Conservation (phyloP, 2,888 invertebrate species). For the Gasteruption jaculator region DNA sequence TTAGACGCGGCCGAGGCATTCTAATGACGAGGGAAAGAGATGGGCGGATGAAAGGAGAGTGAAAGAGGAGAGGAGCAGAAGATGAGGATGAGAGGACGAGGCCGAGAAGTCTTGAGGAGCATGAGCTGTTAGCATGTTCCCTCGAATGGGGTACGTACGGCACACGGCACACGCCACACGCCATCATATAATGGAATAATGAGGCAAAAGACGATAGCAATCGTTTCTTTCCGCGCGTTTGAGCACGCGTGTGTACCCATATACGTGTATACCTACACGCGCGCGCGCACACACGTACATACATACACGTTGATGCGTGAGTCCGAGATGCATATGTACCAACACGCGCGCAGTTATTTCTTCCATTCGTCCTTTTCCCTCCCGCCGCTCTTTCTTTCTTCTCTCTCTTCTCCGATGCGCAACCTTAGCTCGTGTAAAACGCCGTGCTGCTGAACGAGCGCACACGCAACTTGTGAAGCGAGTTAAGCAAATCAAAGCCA, state of each 20-base stretch:
- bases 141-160: constrained; percentile 26
- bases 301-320: no score
- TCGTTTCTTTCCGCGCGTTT: constrained; percentile 41
- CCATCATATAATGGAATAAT: constrained; percentile 49
- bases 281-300: no score
- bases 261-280: constrained; percentile 17
- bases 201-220: constrained; percentile 49
- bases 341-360: no score
- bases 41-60: constrained; percentile 24
- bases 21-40: no score
- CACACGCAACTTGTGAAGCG: constrained; percentile 36
- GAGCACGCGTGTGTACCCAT: constrained; percentile 19
- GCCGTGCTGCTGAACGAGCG: background rate
- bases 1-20: no score
- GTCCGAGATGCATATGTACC: no score
- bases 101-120: background rate
- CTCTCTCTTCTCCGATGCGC: constrained; percentile 14
- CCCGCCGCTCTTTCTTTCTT: constrained; percentile 16
- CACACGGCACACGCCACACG: constrained; percentile 49
- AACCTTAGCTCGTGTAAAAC: constrained; percentile 1
- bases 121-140: constrained; percentile 9
- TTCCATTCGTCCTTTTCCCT: constrained; percentile 13
- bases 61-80: constrained; percentile 14
- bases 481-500: constrained; percentile 50
- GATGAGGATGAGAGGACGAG: constrained; percentile 25